Conservation (phyloP, 2,888 invertebrate species). For the Orthosia gothica region DNA sequence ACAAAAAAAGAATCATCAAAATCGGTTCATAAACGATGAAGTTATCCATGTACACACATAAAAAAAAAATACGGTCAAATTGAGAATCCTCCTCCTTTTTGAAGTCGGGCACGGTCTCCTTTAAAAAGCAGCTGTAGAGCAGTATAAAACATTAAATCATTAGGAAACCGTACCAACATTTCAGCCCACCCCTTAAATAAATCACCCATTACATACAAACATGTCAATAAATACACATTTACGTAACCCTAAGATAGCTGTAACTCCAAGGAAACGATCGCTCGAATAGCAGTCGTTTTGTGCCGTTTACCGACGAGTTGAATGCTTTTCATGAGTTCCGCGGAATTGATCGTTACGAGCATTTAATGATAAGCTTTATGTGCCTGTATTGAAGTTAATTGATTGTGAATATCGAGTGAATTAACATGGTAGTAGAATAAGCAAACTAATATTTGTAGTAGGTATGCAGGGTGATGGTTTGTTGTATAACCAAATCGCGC, state of each 20-base stretch:
- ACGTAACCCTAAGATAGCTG: background rate
- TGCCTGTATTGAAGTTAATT: slow-evolving; percentile 18
- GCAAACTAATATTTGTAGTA: background rate
- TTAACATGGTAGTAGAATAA: background rate
- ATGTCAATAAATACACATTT: slow-evolving; percentile 26
- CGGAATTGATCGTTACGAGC: slow-evolving; percentile 24
- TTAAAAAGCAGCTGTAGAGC: too few relatives aligned
- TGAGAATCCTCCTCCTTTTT: too few relatives aligned
- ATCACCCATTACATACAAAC: slow-evolving; percentile 4
- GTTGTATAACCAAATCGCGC: too few relatives aligned
- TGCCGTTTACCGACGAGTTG: slow-evolving; percentile 10
- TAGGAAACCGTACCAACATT: too few relatives aligned
- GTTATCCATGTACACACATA: too few relatives aligned
- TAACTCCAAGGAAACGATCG: slow-evolving; percentile 15
- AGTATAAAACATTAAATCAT: too few relatives aligned
- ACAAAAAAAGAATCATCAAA: too few relatives aligned
- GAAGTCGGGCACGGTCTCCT: too few relatives aligned
- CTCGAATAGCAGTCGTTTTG: background rate
- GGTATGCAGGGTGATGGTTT: too few relatives aligned
- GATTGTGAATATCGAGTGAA: background rate
- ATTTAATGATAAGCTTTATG: slow-evolving; percentile 1
- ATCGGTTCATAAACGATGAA: too few relatives aligned
- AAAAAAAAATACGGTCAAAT: too few relatives aligned
- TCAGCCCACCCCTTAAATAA: slow-evolving; percentile 8
- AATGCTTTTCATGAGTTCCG: slow-evolving; percentile 13